A percentile compares a stretch with the other conserved stretches of the same genome.
Evolutionary conservation across 2,113 vertebrate species (phyloP).

Genomic region (Brachionichthys hirsutus): DNA sequence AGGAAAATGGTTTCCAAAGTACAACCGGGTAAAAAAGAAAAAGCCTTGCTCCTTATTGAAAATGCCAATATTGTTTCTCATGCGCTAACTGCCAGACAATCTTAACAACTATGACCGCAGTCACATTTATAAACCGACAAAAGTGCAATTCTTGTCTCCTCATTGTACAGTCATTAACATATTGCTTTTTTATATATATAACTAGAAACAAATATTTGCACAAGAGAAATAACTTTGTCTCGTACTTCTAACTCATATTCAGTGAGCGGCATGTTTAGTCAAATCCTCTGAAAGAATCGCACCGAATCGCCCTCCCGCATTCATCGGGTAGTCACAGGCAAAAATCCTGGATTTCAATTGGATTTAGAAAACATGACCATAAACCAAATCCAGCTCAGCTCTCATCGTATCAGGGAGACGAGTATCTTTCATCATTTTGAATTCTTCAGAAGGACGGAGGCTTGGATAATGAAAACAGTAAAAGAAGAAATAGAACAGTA

Average conservation of each 20-base stretch:
- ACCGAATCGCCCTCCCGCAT: slow-evolving; percentile 73
- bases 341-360: neutral
- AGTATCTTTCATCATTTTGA: slow-evolving; percentile 46
- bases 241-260: slow-evolving; percentile 77
- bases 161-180: slow-evolving; percentile 81
- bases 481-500: slow-evolving; percentile 49
- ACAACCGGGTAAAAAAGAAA: slow-evolving; percentile 70
- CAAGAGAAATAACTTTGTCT: slow-evolving; percentile 64
- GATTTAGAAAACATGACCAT: slow-evolving; percentile 2
- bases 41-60: slow-evolving; percentile 84
- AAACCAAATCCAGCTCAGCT: slow-evolving; percentile 60
- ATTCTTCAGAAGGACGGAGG: slow-evolving; percentile 37
- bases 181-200: slow-evolving; percentile 82
- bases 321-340: slow-evolving; percentile 55
- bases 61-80: slow-evolving; percentile 89
- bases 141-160: slow-evolving; percentile 82
- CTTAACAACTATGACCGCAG: slow-evolving; percentile 87
- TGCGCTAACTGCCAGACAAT: slow-evolving; percentile 83
- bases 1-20: slow-evolving; percentile 48
- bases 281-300: slow-evolving; percentile 77
- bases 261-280: slow-evolving; percentile 70
- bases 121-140: slow-evolving; percentile 86
- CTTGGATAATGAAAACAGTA: slow-evolving; percentile 40
- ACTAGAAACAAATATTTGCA: slow-evolving; percentile 78
- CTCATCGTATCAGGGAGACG: slow-evolving; percentile 73